Base-by-base conservation (phyloP, 2,113 vertebrate genomes). In the Chaetura pelagica region DNA sequence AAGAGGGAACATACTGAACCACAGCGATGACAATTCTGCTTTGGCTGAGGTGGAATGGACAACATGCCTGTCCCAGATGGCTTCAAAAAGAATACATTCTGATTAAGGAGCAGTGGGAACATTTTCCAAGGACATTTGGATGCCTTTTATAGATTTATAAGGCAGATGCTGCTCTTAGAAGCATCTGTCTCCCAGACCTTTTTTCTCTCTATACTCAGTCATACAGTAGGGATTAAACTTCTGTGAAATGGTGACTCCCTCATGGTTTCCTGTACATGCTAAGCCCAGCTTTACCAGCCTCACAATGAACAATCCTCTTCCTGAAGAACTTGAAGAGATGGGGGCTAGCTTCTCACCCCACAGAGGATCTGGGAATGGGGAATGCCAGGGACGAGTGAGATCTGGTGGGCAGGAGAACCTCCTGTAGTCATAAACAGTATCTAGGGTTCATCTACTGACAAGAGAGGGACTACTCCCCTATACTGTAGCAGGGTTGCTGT, bases 91-190 rank as follows among this genome's bases (percentile, higher is more conserved):
- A 96, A 95, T 94, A 92, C 11, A 2, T 80, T 94, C 91, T 96
- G 91, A 96, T 96, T 95, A 97, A 96, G 95, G 84, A 96, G 86
- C 88, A 97, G 86, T 95, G 89, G 91, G 95, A 97, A 96, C 48
- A 96, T 96, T 97, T 97, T 97, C 93, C 94, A 90, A 96, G 94
- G 90, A 95, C 95, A 96, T 97, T 96, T 96, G 97, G 51, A 84
- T 97, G 95, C 42, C 93, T 96, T 96, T 97, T 93, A 94, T 97
- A 96, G 84, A 90, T 96, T 96, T 96, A 96, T 90, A 95, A 90
- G 92, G 82, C 95, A 97, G 96, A 97, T 97, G 96, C 84, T 93
- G 73, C 85, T 96, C 48, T 93, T 88, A 91, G 78, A 89, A 92
- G 61, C 92, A 97, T 95, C 95, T 96, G 96, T 59, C 85, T 96